phyloP scores from a whole-genome alignment of 2,888 invertebrate species.

The Girardia tigrina region DNA sequence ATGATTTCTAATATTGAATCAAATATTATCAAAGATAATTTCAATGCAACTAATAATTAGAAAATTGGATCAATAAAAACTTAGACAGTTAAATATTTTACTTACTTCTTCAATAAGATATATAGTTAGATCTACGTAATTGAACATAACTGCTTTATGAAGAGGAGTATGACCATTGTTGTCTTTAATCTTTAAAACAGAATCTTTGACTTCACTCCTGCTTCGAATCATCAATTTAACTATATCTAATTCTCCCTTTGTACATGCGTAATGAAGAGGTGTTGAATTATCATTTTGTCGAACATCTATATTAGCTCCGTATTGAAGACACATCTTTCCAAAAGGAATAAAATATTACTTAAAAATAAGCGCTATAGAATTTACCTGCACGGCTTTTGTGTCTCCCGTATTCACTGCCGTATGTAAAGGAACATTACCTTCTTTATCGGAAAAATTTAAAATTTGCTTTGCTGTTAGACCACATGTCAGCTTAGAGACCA shows the following conservation, averaged over 20 bases:
- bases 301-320: slow-evolving; percentile 71
- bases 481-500: not conserved
- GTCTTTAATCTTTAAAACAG: slow-evolving; percentile 63
- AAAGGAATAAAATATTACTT: not conserved
- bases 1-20: too few relatives aligned
- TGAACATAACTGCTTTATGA: slow-evolving; percentile 79
- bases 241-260: slow-evolving; percentile 70
- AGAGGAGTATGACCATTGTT: slow-evolving; percentile 75
- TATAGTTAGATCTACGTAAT: slow-evolving; percentile 66
- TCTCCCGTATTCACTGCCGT: not conserved
- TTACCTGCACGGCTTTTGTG: not conserved
- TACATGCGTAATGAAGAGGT: slow-evolving; percentile 73
- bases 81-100: too few relatives aligned
- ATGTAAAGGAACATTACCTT: slow-evolving; percentile 16
- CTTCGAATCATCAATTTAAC: slow-evolving; percentile 67
- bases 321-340: slow-evolving; percentile 61
- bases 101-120: slow-evolving; percentile 55
- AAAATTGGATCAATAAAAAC: too few relatives aligned
- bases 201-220: slow-evolving; percentile 44
- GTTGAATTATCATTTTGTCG: slow-evolving; percentile 72
- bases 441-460: slow-evolving; percentile 3
- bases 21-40: too few relatives aligned
- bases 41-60: too few relatives aligned
- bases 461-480: not conserved
- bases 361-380: not conserved